phyloP scores from a whole-genome alignment of 1,140 invertebrate genomes.

The Drosophila bocki region DNA sequence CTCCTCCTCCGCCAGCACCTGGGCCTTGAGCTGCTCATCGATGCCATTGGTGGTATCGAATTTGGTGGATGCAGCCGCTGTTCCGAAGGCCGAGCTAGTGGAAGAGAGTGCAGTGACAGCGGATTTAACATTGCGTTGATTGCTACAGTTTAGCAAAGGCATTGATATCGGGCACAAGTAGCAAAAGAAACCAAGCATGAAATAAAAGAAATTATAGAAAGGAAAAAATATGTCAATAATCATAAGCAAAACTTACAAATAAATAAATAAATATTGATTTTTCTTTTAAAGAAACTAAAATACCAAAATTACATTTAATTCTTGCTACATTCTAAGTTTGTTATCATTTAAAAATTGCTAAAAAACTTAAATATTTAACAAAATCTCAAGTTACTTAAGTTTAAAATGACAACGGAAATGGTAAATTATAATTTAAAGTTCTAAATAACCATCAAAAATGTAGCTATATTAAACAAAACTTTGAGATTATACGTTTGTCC shows the following conservation, averaged over 20 bases:
- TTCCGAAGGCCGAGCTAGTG: conserved; percentile 94
- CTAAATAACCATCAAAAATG: background rate
- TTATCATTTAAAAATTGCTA: no score
- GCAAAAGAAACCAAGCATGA: conserved; percentile 38
- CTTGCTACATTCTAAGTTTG: no score
- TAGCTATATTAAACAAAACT: background rate
- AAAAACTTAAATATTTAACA: no score
- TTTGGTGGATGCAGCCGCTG: conserved; percentile 90
- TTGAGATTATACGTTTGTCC: background rate
- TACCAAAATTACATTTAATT: background rate
- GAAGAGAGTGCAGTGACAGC: conserved; percentile 95
- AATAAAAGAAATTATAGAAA: conserved; percentile 22
- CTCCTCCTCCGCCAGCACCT: conserved; percentile 97
- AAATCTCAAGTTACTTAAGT: background rate
- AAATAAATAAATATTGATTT: background rate
- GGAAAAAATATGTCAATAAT: conserved; percentile 1
- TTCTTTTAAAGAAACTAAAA: background rate
- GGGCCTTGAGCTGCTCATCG: conserved; percentile 93
- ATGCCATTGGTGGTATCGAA: conserved; percentile 91
- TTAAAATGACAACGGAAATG: background rate
- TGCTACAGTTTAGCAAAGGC: conserved; percentile 86
- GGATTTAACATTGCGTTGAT: conserved; percentile 93
- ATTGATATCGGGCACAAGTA: conserved; percentile 21
- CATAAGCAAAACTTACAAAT: background rate
- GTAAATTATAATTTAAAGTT: background rate